Evolutionary conservation across 2,797 vertebrate genomes (phyloP), one percentile per base, ranked within the genome.

Genomic region (Gobionotothen gibberifrons): DNA sequence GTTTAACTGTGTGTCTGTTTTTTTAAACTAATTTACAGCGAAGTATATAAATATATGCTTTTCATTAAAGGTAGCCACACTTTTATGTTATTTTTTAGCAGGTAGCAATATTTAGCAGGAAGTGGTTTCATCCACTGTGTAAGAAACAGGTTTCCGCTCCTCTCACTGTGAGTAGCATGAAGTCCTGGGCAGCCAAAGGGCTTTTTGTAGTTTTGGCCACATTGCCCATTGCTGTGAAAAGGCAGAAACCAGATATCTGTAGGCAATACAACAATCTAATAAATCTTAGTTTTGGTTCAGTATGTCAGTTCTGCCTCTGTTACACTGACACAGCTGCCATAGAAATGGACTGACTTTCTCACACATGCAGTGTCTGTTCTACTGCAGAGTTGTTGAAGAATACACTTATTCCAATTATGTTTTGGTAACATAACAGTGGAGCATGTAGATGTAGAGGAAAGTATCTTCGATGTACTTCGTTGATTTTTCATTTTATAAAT

Each of bases 151-250:
- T 62, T 63, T 62, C 42, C 51, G 26, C 68, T 77, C 64, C 12
- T 48, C 66, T 85, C 70, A 46, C 52, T 52, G 78, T 22, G 26
- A 78, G 46, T 39, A 69, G 72, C 63, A 57, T 64, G 65, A 75
- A 32, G 56, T 36, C 49, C 60, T 4, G 21, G 59, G 59, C 71
- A 61, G 51, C 61, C 84, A 80, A 79, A 87, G 74, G 65, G 74
- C 75, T 72, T 68, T 83, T 86, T 81, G 69, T 59, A 71, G 58
- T 68, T 81, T 75, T 79, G 74, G 85, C 70, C 58, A 42, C 26
- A 22, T 53, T 55, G 58, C 32, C 29, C 19, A 42, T 74, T 59
- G 70, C 55, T 85, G 69, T 77, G 85, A 76, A 81, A 74, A 74
- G 67, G 83, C 51, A 55, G 51, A 70, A 87, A 72, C 59, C 78